phyloP scores from a whole-genome alignment of 2,888 invertebrate species.

The Rotaria magnacalcarata region DNA sequence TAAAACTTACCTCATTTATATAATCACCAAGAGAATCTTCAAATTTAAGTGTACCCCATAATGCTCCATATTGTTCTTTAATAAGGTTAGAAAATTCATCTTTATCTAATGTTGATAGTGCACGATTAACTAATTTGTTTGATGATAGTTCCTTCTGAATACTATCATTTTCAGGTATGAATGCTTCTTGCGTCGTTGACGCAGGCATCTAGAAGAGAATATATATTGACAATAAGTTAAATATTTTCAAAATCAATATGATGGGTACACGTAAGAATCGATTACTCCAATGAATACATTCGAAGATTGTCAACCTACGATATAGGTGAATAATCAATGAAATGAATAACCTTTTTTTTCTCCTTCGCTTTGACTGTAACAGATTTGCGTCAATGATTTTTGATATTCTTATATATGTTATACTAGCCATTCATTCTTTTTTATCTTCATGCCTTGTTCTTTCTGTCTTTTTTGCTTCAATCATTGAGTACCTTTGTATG shows the following conservation, averaged over 20 bases:
- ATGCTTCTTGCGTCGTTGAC: not conserved
- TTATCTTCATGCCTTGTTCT: not conserved
- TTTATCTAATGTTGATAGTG: not conserved
- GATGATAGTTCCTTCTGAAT: not conserved
- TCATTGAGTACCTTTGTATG: not conserved
- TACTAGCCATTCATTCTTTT: not conserved
- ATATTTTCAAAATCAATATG: no score
- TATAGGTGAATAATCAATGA: not conserved
- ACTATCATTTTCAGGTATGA: no score
- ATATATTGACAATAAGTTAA: no score
- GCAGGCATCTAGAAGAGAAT: not conserved
- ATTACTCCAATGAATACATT: not conserved
- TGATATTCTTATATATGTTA: not conserved
- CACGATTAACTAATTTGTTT: not conserved
- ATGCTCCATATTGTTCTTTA: not conserved
- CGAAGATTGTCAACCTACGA: not conserved
- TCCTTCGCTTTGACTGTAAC: not conserved
- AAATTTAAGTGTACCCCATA: not conserved
- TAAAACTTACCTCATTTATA: not conserved
- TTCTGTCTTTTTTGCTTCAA: not conserved
- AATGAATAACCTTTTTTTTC: not conserved
- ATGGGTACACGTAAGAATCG: no score
- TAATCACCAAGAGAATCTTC: slow-evolving; percentile 20
- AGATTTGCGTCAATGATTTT: slow-evolving; percentile 18
- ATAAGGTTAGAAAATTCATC: not conserved